A percentile compares a stretch with the other conserved stretches of the same genome.
phyloP scores from a whole-genome alignment of 1,140 invertebrate species.

The Asobara japonica region DNA sequence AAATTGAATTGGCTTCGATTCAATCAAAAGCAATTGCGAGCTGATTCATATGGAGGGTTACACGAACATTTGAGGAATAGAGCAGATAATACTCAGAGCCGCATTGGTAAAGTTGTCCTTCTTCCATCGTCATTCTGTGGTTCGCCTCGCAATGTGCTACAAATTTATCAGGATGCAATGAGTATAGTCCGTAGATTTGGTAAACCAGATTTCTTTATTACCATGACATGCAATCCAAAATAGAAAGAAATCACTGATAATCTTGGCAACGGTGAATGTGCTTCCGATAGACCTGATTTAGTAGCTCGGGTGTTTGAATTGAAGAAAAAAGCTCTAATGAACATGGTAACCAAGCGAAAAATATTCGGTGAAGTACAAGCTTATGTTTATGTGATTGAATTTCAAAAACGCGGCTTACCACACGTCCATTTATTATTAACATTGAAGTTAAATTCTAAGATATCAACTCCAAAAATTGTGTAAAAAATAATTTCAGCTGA shows the following conservation, averaged over 20 bases:
- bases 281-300: conserved; percentile 10
- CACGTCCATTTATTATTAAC: conserved; percentile 46
- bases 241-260: not conserved
- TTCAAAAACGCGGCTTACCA: not conserved
- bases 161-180: conserved; percentile 3
- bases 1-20: not conserved
- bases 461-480: conserved; percentile 26
- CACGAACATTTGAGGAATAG: not conserved
- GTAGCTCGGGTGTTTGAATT: not conserved
- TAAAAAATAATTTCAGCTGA: conserved; percentile 45
- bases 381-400: conserved; percentile 45
- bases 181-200: not conserved
- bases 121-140: not conserved
- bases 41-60: not conserved
- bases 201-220: not conserved
- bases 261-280: not conserved
- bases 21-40: not conserved
- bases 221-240: conserved; percentile 1
- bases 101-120: not conserved
- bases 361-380: conserved; percentile 22
- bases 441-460: conserved; percentile 29
- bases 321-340: not conserved
- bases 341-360: not conserved
- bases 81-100: not conserved
- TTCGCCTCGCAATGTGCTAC: not conserved